Evolutionary conservation across 2,113 vertebrate species (phyloP).

Genomic region (Mungos mungo): DNA sequence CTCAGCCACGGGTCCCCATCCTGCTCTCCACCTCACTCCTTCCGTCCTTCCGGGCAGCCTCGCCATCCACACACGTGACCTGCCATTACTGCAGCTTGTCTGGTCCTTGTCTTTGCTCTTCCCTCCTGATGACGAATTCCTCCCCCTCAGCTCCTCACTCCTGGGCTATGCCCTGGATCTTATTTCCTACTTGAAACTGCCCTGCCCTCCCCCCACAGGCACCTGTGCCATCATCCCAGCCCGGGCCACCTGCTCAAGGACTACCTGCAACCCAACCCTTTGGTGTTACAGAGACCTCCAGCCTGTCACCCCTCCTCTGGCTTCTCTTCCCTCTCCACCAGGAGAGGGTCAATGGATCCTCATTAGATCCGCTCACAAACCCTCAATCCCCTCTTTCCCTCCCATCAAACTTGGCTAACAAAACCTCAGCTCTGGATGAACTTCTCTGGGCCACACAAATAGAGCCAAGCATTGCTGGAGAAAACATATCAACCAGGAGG

Average conservation of each 20-base stretch:
- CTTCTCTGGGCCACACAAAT: neutral
- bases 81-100: rapidly evolving
- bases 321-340: neutral
- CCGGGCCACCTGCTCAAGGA: neutral
- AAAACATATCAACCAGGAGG: neutral
- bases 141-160: neutral
- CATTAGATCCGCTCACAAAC: neutral
- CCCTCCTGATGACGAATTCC: neutral
- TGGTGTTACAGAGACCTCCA: neutral
- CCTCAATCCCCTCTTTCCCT: neutral
- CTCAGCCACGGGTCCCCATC: rapidly evolving
- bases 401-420: neutral
- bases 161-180: neutral
- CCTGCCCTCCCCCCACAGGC: neutral
- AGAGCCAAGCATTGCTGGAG: neutral
- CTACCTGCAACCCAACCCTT: neutral
- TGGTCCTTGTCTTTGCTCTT: neutral
- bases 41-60: neutral
- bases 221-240: neutral
- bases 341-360: neutral
- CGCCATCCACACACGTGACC: rapidly evolving
- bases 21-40: neutral
- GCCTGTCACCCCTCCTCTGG: neutral
- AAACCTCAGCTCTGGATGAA: neutral
- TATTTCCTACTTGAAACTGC: neutral